Percentiles rank a stretch among this genome's conserved stretches.
Conservation (phyloP, 2,888 invertebrate species). For the Taenaris catops region DNA sequence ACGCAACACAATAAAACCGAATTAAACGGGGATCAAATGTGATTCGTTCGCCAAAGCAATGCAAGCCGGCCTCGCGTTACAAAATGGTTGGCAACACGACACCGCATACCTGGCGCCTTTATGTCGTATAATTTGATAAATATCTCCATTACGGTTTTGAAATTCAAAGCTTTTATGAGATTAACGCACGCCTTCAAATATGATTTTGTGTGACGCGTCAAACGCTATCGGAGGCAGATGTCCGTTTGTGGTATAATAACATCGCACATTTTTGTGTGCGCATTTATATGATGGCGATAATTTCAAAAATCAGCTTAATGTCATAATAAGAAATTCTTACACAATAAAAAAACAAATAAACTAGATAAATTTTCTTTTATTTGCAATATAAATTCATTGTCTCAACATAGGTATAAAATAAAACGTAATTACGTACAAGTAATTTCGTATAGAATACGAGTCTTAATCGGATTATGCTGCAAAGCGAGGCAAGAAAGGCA, state of each 20-base stretch:
- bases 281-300: neutral
- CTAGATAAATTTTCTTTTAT: too few species aligned
- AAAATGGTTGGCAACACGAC: constrained; percentile 26
- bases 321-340: too few species aligned
- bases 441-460: too few species aligned
- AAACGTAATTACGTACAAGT: too few species aligned
- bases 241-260: constrained; percentile 19
- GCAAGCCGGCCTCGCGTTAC: constrained; percentile 22
- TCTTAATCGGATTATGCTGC: too few species aligned
- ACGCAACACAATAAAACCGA: constrained; percentile 2
- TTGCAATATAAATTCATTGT: too few species aligned
- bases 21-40: constrained; percentile 13
- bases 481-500: too few species aligned
- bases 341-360: too few species aligned
- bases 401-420: too few species aligned
- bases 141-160: constrained; percentile 35
- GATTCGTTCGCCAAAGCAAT: constrained; percentile 8
- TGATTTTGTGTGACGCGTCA: constrained; percentile 28
- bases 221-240: constrained; percentile 17
- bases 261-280: constrained; percentile 3
- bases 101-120: constrained; percentile 31
- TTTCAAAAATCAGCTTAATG: too few species aligned
- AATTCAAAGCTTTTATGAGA: constrained; percentile 37
- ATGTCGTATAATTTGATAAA: constrained; percentile 39
- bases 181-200: constrained; percentile 33